phyloP scores from a whole-genome alignment of 2,888 invertebrate genomes.

The Drosophila cyrtoloma region DNA sequence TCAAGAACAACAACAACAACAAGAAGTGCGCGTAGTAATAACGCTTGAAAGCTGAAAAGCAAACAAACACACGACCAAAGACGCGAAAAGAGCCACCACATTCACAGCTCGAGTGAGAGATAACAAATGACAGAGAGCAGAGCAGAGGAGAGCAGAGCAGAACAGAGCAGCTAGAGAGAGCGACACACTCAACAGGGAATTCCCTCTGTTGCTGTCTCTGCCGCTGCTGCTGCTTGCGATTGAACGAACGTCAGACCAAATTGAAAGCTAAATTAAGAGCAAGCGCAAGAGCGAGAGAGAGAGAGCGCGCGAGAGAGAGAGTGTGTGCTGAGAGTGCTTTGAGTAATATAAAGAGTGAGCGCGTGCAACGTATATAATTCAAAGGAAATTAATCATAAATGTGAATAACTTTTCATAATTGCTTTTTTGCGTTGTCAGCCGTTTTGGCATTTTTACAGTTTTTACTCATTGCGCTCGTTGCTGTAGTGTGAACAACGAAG shows the following conservation, averaged over 20 bases:
- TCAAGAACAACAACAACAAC: conserved; percentile 31
- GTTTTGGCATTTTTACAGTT: conserved; percentile 40
- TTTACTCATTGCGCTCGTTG: conserved; percentile 13
- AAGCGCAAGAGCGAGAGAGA: conserved; percentile 3
- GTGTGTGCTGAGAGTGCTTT: not conserved
- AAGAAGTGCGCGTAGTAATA: conserved; percentile 43
- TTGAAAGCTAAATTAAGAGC: conserved; percentile 63
- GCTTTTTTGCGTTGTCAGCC: conserved; percentile 66
- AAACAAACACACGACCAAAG: conserved; percentile 41
- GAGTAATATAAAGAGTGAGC: conserved; percentile 2
- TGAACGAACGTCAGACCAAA: conserved; percentile 42
- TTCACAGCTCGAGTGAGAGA: conserved; percentile 41
- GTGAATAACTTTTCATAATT: conserved; percentile 74
- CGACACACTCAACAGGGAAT: conserved; percentile 69
- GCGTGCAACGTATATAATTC: conserved; percentile 51
- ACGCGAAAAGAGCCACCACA: conserved; percentile 20
- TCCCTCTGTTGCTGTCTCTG: conserved; percentile 66
- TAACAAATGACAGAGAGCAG: conserved; percentile 23
- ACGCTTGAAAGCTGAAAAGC: conserved; percentile 53
- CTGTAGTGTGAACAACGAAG: conserved; percentile 11
- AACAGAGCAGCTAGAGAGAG: not conserved
- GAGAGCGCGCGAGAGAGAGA: not conserved
- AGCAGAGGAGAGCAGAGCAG: not conserved
- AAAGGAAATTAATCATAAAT: conserved; percentile 78
- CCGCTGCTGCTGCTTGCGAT: conserved; percentile 30